Conservation (phyloP, 2,888 invertebrate species). For the Cataglyphis livida region DNA sequence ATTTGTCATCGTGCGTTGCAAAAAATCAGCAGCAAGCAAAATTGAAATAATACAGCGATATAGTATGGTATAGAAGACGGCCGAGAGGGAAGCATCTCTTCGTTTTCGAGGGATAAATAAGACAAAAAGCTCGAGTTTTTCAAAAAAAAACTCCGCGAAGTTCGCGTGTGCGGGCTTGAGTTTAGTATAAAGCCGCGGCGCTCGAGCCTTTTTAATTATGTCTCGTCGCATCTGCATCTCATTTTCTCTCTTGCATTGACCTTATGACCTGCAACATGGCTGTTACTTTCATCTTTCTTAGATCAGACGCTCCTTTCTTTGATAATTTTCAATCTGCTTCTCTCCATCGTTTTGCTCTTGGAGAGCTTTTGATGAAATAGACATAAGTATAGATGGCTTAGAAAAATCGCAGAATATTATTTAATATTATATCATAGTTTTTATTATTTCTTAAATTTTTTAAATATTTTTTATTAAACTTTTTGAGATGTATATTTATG, state of each 20-base stretch:
- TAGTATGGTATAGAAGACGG: conserved; percentile 12
- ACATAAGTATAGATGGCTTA: neutral
- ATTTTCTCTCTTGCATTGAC: neutral
- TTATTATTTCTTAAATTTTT: neutral
- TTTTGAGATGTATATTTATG: too few relatives aligned
- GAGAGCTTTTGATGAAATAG: neutral
- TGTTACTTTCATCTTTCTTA: conserved; percentile 60
- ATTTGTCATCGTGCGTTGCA: conserved; percentile 22
- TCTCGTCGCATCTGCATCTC: conserved; percentile 63
- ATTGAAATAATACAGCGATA: conserved; percentile 20
- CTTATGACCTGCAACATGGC: conserved; percentile 59
- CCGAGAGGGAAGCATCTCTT: conserved; percentile 15
- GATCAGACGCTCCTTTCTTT: conserved; percentile 50
- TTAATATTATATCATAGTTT: neutral
- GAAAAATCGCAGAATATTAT: conserved; percentile 50
- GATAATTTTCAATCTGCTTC: neutral
- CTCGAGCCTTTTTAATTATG: conserved; percentile 78
- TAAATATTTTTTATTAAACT: too few relatives aligned
- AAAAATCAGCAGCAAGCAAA: conserved; percentile 31
- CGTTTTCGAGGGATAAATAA: conserved; percentile 65
- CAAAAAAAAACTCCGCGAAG: conserved; percentile 59
- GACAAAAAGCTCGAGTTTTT: conserved; percentile 66
- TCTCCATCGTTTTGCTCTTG: conserved; percentile 34
- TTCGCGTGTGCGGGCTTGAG: conserved; percentile 57
- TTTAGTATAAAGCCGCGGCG: conserved; percentile 72